Evolutionary conservation across 1,140 invertebrate species (phyloP), one percentile per base, ranked within the genome.

Genomic region (Hermatobates lingyangjiaoensis): DNA sequence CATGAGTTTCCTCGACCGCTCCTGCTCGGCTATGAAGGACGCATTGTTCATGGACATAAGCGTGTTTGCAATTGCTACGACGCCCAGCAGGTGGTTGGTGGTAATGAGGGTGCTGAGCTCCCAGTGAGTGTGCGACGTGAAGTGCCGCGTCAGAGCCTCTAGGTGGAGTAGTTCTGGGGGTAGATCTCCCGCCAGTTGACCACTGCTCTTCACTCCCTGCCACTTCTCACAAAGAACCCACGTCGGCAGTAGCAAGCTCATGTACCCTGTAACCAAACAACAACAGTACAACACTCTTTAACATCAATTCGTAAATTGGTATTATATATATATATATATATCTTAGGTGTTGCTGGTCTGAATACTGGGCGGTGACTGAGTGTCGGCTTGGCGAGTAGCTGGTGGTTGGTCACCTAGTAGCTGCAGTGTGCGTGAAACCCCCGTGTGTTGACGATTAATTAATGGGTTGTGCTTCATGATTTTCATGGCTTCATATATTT

Each of bases 1-100:
- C 59, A 83, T 78, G 60, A 85, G 64, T 64, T 83, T 80, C 45
- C 83, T 71, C 59, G 77, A 79, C 21, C 83, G 70, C 63, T 88
- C 85, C 65, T 84, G 83, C 60, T 87, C 83, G 0, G 83, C 79
- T 52, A 87, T 74, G 64, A 97, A 96, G 20, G 87, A 89, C 25
- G 91, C 88, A 61, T 89, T 90, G 62, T 86, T 92, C 88, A 98
- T 95, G 0, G 90, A 93, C 89, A 97, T 97, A 20, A 98, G 71
- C 0, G 95, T 98, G 66, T 98, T 96, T 10, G 92, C 86, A 25
- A 97, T 71, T 18, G 93, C 83, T 27, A 98, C 88, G 39, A 98
- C 80, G 28, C 91, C 83, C 46, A 98, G 68, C 26, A 98, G 75
- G 68, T 98, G 95, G 65, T 94, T 93, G 2, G 90, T 96, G 0